Percentiles rank a stretch among this genome's conserved stretches.
These are phyloP conservation scores for Conchocele bisecta DNA, from an alignment of 2,888 invertebrate species.

Conservation along the genomic window DNA sequence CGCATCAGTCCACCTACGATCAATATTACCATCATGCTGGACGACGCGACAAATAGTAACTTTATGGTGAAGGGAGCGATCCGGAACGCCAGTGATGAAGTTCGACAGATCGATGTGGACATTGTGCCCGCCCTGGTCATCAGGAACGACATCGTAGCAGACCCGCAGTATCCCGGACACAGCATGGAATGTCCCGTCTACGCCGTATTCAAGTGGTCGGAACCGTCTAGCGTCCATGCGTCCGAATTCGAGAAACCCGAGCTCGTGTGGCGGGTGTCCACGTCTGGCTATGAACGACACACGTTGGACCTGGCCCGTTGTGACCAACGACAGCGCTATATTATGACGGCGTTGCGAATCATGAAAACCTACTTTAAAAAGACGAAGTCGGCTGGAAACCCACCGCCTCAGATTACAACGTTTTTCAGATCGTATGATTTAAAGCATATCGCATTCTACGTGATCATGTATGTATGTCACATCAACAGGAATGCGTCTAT, in stretches of 20 bases:
- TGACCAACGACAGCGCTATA: constrained; percentile 33
- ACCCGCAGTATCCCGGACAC: constrained; percentile 9
- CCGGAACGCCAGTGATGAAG: too few species aligned
- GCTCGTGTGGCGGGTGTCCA: constrained; percentile 55
- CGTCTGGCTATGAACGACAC: constrained; percentile 60
- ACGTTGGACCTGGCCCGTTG: constrained; percentile 51
- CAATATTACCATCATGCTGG: too few species aligned
- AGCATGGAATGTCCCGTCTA: constrained; percentile 48
- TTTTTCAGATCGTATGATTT: constrained; percentile 54
- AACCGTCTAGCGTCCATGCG: constrained; percentile 12
- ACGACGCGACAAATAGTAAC: too few species aligned
- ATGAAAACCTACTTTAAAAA: constrained; percentile 60
- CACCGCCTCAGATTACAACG: not conserved
- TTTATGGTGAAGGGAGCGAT: too few species aligned
- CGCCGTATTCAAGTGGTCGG: constrained; percentile 60
- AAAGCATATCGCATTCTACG: constrained; percentile 54
- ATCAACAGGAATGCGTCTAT: not conserved
- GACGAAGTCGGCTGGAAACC: too few species aligned
- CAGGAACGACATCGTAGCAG: constrained; percentile 31
- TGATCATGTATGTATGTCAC: constrained; percentile 19
- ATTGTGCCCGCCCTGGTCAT: constrained; percentile 57
- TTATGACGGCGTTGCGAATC: constrained; percentile 59
- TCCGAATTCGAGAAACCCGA: constrained; percentile 24
- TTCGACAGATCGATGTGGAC: constrained; percentile 60
- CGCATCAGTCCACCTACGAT: too few species aligned